Percentiles rank a stretch among this genome's conserved stretches.
phyloP scores from a whole-genome alignment of 35 echinoderm and acorn worm genomes.

The Patiria miniata region DNA sequence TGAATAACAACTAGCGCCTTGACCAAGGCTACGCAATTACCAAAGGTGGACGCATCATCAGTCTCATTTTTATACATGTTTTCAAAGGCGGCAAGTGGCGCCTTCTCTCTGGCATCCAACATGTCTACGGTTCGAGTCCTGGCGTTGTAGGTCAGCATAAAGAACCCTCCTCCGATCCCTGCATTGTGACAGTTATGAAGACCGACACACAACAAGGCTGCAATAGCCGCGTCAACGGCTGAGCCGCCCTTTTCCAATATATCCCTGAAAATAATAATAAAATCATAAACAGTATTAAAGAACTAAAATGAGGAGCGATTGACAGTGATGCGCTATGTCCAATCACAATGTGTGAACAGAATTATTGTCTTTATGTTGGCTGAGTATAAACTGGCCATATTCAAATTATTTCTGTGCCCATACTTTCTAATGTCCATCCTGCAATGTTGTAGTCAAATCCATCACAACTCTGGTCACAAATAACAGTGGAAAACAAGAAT shows the following conservation, averaged over 20 bases:
- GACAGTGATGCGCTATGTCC: too few relatives aligned
- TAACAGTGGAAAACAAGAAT: too few relatives aligned
- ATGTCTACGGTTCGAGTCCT: neutral
- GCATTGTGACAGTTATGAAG: constrained; percentile 57
- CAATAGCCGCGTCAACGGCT: constrained; percentile 71
- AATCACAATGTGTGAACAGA: too few relatives aligned
- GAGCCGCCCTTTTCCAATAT: constrained; percentile 48
- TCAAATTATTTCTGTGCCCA: too few relatives aligned
- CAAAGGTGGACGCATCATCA: constrained; percentile 1
- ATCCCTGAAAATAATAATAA: constrained; percentile 32
- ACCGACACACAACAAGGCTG: constrained; percentile 58
- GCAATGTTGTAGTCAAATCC: too few relatives aligned
- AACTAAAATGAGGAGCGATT: too few relatives aligned
- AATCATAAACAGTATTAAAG: too few relatives aligned
- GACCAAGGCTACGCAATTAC: neutral
- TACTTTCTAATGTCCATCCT: too few relatives aligned
- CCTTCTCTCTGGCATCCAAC: constrained; percentile 59
- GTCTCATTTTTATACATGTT: constrained; percentile 64
- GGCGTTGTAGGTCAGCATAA: constrained; percentile 52
- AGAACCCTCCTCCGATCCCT: constrained; percentile 68
- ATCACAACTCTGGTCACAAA: too few relatives aligned
- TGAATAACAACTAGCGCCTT: too few relatives aligned
- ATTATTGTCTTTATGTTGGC: too few relatives aligned
- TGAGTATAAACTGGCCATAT: too few relatives aligned
- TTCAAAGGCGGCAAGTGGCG: constrained; percentile 48